Conservation (phyloP, 2,888 invertebrate genomes). For the Hyposoter dolosus region DNA sequence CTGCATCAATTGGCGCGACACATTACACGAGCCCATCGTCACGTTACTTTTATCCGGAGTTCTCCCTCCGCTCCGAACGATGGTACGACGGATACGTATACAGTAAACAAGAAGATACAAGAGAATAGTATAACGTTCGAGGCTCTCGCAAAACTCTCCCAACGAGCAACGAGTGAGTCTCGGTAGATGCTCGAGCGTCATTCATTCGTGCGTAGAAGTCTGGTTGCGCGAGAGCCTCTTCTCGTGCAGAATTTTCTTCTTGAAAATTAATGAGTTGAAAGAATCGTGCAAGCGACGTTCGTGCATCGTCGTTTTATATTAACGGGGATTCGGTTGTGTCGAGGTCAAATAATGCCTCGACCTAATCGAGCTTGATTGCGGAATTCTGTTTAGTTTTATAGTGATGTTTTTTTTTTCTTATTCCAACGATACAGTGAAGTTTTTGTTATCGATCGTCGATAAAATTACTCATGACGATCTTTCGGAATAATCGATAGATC, state of each 20-base stretch:
- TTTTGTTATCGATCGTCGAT: slow-evolving; percentile 8
- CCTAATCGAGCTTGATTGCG: not conserved
- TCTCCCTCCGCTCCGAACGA: not conserved
- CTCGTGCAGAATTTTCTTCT: slow-evolving; percentile 7
- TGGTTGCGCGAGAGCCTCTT: not conserved
- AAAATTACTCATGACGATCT: not conserved
- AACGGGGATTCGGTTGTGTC: not conserved
- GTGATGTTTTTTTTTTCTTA: not conserved
- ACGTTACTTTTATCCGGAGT: not conserved
- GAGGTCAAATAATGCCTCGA: not conserved
- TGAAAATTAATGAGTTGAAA: not conserved
- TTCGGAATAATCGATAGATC: not conserved
- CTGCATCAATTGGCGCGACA: not conserved
- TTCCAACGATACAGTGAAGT: not conserved
- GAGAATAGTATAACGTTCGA: not conserved
- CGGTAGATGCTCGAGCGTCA: slow-evolving; percentile 4
- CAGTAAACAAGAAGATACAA: not conserved
- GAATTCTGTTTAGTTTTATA: not conserved
- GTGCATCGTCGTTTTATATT: not conserved
- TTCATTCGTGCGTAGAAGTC: slow-evolving; percentile 17
- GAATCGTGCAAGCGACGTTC: not conserved
- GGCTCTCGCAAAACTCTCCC: slow-evolving; percentile 4
- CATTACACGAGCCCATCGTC: not conserved
- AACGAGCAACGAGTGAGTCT: slow-evolving; percentile 14
- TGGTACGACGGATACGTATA: not conserved